Evolutionary conservation across 2,797 vertebrate species (phyloP).

Genomic region (Ataeniobius toweri): DNA sequence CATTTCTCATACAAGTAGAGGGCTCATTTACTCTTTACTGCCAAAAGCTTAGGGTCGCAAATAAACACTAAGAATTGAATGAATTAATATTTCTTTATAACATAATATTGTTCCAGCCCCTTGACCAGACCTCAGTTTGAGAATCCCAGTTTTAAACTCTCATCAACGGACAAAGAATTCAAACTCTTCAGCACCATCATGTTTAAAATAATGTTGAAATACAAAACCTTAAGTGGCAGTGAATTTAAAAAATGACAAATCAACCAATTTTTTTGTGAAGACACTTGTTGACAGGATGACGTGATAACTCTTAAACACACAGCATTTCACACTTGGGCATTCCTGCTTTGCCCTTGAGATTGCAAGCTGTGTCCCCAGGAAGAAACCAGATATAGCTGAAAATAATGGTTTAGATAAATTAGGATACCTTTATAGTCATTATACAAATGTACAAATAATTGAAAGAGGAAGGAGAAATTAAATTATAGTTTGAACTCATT

Average conservation of each 20-base stretch:
- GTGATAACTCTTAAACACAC: neutral
- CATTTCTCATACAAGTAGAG: neutral
- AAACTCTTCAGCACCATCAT: too few species aligned
- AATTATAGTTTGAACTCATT: neutral
- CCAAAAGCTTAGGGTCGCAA: too few species aligned
- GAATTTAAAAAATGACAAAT: too few species aligned
- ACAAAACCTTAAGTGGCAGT: too few species aligned
- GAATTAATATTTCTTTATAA: neutral
- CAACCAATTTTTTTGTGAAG: too few species aligned
- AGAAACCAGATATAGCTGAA: neutral
- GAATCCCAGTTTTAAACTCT: too few species aligned
- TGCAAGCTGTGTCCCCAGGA: neutral
- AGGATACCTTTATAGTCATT: too few species aligned
- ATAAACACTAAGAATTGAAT: neutral
- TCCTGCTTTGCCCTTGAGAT: neutral
- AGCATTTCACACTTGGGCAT: neutral
- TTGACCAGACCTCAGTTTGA: too few species aligned
- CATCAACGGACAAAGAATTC: too few species aligned
- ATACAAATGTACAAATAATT: neutral
- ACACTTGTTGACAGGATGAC: too few species aligned
- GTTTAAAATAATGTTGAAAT: too few species aligned
- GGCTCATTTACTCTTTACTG: neutral
- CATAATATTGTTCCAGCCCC: neutral
- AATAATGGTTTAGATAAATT: neutral
- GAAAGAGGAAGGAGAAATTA: neutral